A percentile compares a stretch with the other conserved stretches of the same genome.
phyloP scores from a whole-genome alignment of 2,888 invertebrate genomes.

The Drymonia ruficornis region DNA sequence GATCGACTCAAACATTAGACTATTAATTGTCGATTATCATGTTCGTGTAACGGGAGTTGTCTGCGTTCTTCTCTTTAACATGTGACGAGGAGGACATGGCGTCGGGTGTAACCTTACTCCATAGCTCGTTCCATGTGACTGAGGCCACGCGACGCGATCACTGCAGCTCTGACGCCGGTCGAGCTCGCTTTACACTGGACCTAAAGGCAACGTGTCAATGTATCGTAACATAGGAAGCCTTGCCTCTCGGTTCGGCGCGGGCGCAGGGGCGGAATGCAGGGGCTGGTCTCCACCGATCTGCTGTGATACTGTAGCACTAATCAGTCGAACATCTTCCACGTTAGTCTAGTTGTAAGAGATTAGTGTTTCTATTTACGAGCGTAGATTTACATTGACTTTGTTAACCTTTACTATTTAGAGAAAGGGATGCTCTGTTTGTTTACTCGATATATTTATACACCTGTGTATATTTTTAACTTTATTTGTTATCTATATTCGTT shows the following conservation, averaged over 20 bases:
- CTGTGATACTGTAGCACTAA: constrained; percentile 82
- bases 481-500: constrained; percentile 75
- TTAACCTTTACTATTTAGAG: constrained; percentile 78
- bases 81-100: constrained; percentile 31
- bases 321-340: constrained; percentile 78
- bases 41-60: constrained; percentile 23
- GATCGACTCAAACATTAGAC: constrained; percentile 21
- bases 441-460: constrained; percentile 74
- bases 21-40: constrained; percentile 15
- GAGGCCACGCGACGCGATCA: constrained; percentile 41
- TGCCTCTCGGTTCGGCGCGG: constrained; percentile 38
- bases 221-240: constrained; percentile 14
- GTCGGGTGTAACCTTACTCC: constrained; percentile 28
- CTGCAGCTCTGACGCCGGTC: constrained; percentile 35
- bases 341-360: constrained; percentile 78
- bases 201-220: constrained; percentile 16
- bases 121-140: constrained; percentile 45
- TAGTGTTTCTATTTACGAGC: constrained; percentile 77
- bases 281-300: constrained; percentile 72
- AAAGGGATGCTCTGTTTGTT: constrained; percentile 73
- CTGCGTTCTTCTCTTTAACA: constrained; percentile 34
- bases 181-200: constrained; percentile 39
- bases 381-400: constrained; percentile 75
- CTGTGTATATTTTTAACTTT: constrained; percentile 62
- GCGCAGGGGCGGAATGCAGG: constrained; percentile 49